Conservation (phyloP, 2,888 invertebrate genomes). For the Ophonus ardosiacus region DNA sequence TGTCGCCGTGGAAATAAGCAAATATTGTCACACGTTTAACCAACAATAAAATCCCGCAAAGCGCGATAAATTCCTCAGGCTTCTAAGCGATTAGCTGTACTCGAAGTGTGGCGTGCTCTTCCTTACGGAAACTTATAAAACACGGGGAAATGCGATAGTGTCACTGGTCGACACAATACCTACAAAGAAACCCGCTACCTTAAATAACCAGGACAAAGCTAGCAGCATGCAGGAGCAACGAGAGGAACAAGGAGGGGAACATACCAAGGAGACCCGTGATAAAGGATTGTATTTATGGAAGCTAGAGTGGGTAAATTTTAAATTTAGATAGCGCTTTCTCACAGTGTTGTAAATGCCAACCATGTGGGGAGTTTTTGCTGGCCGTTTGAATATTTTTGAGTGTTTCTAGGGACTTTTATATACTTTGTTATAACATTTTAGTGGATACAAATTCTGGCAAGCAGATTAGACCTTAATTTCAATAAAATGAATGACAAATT, state of each 20-base stretch:
- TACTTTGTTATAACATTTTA: not conserved
- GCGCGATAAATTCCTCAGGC: slow-evolving; percentile 54
- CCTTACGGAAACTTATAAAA: slow-evolving; percentile 57
- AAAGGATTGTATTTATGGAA: slow-evolving; percentile 60
- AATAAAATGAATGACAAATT: too few relatives aligned
- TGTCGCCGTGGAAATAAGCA: slow-evolving; percentile 39
- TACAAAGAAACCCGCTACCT: slow-evolving; percentile 51
- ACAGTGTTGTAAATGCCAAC: not conserved
- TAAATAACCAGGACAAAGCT: slow-evolving; percentile 27
- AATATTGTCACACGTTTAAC: slow-evolving; percentile 60
- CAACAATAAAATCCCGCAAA: slow-evolving; percentile 57
- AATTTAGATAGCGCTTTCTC: slow-evolving; percentile 55
- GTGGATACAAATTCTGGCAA: too few relatives aligned
- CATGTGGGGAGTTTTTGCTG: not conserved
- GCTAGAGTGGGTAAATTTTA: slow-evolving; percentile 58
- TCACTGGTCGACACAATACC: slow-evolving; percentile 45
- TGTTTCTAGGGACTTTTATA: not conserved
- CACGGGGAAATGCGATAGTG: slow-evolving; percentile 56
- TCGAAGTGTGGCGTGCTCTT: slow-evolving; percentile 5
- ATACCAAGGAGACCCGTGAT: slow-evolving; percentile 45
- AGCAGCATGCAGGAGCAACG: not conserved
- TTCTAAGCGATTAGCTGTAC: slow-evolving; percentile 59
- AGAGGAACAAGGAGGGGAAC: slow-evolving; percentile 6
- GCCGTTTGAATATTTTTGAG: not conserved
- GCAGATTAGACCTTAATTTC: too few relatives aligned